phyloP scores from a whole-genome alignment of 2,797 vertebrate genomes.

The Epinephelus coioides region DNA sequence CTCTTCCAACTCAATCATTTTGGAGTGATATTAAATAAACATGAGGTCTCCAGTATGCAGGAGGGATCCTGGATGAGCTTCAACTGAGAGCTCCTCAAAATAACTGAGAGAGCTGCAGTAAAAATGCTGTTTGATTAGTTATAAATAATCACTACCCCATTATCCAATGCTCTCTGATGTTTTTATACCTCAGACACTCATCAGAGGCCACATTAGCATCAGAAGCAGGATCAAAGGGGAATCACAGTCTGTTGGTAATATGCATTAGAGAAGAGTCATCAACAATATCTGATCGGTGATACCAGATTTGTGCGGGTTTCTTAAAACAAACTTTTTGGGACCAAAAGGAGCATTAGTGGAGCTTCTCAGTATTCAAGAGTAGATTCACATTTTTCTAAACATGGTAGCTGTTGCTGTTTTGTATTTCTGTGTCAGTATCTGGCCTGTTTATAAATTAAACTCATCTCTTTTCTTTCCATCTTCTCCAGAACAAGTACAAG shows the following conservation, averaged over 20 bases:
- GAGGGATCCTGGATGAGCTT: constrained; percentile 11
- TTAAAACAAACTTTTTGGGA: neutral
- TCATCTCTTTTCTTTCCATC: neutral
- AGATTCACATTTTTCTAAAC: neutral
- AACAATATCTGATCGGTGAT: constrained; percentile 5
- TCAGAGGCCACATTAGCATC: constrained; percentile 51
- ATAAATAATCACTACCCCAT: constrained; percentile 42
- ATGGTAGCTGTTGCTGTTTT: neutral
- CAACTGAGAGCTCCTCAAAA: neutral
- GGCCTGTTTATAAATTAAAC: neutral
- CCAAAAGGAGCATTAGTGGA: neutral
- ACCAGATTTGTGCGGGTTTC: neutral
- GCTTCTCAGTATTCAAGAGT: neutral
- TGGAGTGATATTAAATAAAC: constrained; percentile 13
- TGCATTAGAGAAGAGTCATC: neutral
- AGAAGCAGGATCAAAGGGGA: constrained; percentile 36
- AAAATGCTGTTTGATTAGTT: constrained; percentile 39
- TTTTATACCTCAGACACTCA: constrained; percentile 15
- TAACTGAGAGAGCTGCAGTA: neutral
- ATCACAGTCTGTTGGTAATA: neutral
- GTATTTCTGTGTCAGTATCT: neutral
- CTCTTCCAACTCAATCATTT: neutral
- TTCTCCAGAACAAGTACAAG: constrained; percentile 90
- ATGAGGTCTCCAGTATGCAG: neutral
- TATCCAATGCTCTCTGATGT: constrained; percentile 38